Evolutionary conservation across 2,888 invertebrate species (phyloP).

Genomic region (Parnassius orleans): DNA sequence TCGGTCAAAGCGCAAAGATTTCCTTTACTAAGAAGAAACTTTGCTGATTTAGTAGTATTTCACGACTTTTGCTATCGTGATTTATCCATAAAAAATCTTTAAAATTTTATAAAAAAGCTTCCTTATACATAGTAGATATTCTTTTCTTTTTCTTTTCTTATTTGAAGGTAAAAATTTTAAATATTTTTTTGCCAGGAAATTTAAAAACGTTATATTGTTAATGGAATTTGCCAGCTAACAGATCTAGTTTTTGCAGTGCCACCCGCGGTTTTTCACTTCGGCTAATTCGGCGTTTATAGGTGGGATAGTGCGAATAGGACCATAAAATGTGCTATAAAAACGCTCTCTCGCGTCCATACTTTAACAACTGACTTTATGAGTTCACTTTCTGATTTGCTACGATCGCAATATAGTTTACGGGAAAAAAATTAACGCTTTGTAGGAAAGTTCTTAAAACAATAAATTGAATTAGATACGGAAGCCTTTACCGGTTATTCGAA

Average conservation of each 20-base stretch:
- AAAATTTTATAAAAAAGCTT: too few relatives aligned
- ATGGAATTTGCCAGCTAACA: conserved; percentile 48
- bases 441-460: conserved; percentile 43
- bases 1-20: conserved; percentile 35
- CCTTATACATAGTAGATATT: too few relatives aligned
- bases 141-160: too few relatives aligned
- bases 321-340: conserved; percentile 71
- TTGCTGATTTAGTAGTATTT: conserved; percentile 1
- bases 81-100: background rate
- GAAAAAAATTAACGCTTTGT: conserved; percentile 34
- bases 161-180: too few relatives aligned
- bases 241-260: conserved; percentile 59
- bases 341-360: conserved; percentile 57
- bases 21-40: conserved; percentile 27
- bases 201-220: background rate
- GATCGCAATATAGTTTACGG: conserved; percentile 38
- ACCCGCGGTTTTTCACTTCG: conserved; percentile 61
- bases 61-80: background rate
- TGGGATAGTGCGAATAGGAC: conserved; percentile 64
- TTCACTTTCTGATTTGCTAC: conserved; percentile 55
- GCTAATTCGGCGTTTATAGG: conserved; percentile 71
- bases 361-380: conserved; percentile 55
- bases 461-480: conserved; percentile 48
- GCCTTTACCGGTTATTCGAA: conserved; percentile 47
- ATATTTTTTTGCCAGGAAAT: background rate